Base-by-base conservation (phyloP, 2,888 invertebrate genomes). In the Rhorus exstirpatorius region DNA sequence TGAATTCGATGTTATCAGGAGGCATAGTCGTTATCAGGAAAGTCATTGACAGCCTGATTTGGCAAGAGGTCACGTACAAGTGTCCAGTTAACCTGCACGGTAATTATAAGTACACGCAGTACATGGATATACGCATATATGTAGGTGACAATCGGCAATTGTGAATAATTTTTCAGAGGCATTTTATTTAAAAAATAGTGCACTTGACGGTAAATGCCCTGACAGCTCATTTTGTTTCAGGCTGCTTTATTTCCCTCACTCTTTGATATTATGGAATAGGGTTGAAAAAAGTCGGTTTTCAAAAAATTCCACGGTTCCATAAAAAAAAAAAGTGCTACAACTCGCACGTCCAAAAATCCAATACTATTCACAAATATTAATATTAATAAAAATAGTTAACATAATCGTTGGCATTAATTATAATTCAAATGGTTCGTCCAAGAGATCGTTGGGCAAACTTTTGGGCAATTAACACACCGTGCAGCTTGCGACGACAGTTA, bases 391-490 rank as follows among this genome's bases (percentile, higher is more conserved):
- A 31, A 53, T 53, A 35, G 38, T 55, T n/a, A 65, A 46, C 3
- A 38, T 35, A 17, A 74, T 63, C 2, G 38, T 53, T 24, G 44
- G 19, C 10, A 21, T 46, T 75, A 60, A 76, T 76, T 67, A 70
- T 51, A 44, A 79, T 76, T 67, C 21, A n/a, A 61, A 71, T 26
- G 70, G 51, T 26, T 67, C 41, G 75, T 68, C 51, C 44, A 38
- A 41, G 68, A 60, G 71, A 74, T 77, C 49, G 51, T 72, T 58
- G n/a, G n/a, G 35, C 14, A 24, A 80, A 82, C 76, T 78, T 82
- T 82, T 84, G 26, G 74, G 41, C 70, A 75, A 84, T 75, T 80
- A 82, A 71, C 74, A 53, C 19, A 65, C 31, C 21, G n/a, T 46
- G 38, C 49, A 55, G 79, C 67, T 77, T 77, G 67, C 31, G 65